Base-by-base conservation (phyloP, 2,113 vertebrate genomes). In the Montifringilla adamsi region DNA sequence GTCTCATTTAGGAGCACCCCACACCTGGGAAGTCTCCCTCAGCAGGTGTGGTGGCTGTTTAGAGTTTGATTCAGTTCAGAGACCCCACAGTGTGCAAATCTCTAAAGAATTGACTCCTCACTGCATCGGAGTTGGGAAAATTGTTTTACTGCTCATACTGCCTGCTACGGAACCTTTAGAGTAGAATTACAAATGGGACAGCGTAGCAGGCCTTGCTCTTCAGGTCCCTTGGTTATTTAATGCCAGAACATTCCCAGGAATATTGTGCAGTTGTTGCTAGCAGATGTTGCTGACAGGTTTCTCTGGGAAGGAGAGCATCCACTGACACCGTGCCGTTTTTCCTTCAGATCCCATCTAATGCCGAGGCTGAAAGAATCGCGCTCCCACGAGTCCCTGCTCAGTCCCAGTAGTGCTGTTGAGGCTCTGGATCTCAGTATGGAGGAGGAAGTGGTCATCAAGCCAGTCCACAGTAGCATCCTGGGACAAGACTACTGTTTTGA, bases 361-460 rank as follows among this genome's bases (percentile, higher is more conserved):
- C 99, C 99, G 91, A 99, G 99, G 97, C 98, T 99, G 99, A 99
- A 99, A 96, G 99, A 99, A 98, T 99, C 99, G 10, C 99, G 99
- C 95, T 99, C 99, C 95, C 99, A 99, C 99, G 99, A 99, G 98
- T 99, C 99, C 94, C 97, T 99, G 98, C 99, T 99, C 98, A 99
- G 99, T 97, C 99, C 99, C 96, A 99, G 99, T 96, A 99, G 98
- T 37, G 99, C 99, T 31, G 99, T 99, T 70, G 99, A 99, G 97
- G 99, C 99, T 72, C 98, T 99, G 98, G 99, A 99, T 98, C 98
- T 99, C 99, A 99, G 99, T 43, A 99, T 99, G 99, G 99, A 99
- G 98, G 99, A 99, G 95, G 99, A 99, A 80, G 99, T 99, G 80
- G 96, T 99, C 90, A 99, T 99, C 97, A 99, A 99, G 89, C 99